These are phyloP conservation scores for Cryptoleucopteryx plumbea DNA, from an alignment of 2,113 vertebrate species.

Conservation along the genomic window DNA sequence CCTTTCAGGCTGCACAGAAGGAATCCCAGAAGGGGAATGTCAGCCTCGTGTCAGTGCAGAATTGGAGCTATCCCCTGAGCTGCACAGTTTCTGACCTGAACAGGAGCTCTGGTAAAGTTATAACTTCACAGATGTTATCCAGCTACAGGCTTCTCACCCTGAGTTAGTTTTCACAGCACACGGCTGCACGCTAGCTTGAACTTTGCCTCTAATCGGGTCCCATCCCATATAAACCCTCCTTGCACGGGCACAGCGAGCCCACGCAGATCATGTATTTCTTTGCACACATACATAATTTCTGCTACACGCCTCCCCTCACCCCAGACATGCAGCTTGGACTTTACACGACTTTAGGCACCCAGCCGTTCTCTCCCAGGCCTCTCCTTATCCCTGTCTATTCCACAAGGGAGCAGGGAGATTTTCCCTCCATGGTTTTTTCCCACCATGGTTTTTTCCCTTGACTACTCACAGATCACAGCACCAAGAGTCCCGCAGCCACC, in stretches of 20 bases:
- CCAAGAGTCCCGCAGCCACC: not conserved
- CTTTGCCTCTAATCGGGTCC: not conserved
- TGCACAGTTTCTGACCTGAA: not conserved
- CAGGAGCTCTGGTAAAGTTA: not conserved
- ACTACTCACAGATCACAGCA: not conserved
- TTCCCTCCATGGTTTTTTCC: too few species aligned
- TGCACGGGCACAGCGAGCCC: not conserved
- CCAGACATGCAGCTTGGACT: not conserved
- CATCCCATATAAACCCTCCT: not conserved
- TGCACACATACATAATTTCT: not conserved
- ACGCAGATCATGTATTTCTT: accelerated
- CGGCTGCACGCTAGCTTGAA: not conserved
- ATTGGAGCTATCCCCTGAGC: not conserved
- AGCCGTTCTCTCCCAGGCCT: not conserved
- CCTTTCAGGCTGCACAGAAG: not conserved
- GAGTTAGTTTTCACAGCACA: not conserved
- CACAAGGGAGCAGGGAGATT: not conserved
- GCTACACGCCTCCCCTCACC: not conserved
- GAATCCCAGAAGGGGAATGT: not conserved
- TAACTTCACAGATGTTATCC: not conserved
- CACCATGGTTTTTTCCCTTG: not conserved
- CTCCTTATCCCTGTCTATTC: not conserved
- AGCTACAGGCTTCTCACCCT: not conserved
- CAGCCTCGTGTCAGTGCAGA: not conserved
- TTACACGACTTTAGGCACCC: not conserved